phyloP scores from a whole-genome alignment of 2,113 vertebrate species.

The Calyptomena viridis region DNA sequence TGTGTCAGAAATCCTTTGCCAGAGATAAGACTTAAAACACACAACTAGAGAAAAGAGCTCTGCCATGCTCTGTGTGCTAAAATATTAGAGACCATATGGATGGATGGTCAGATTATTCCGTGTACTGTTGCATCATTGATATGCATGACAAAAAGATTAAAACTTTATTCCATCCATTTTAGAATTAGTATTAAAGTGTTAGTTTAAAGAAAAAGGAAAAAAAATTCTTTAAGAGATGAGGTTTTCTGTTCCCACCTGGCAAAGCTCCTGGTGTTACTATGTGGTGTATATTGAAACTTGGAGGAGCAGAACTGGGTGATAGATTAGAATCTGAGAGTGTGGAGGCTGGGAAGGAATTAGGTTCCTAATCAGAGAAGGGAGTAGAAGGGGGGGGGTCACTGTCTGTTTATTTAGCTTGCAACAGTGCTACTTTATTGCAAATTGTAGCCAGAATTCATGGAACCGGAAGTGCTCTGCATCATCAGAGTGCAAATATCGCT shows the following conservation, averaged over 20 bases:
- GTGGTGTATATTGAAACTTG: background rate
- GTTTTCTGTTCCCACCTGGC: background rate
- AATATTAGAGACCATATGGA: background rate
- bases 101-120: background rate
- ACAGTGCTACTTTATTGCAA: background rate
- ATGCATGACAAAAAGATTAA: background rate
- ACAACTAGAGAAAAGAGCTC: background rate
- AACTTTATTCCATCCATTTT: background rate
- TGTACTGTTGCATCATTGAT: background rate
- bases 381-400: background rate
- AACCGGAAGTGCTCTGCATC: background rate
- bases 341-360: background rate
- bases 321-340: background rate
- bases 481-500: background rate
- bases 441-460: background rate
- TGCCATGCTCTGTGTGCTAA: rapidly evolving
- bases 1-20: background rate
- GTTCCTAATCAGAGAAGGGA: background rate
- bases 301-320: background rate
- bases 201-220: background rate
- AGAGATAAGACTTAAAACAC: background rate
- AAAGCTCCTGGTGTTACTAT: background rate
- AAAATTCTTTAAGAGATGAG: background rate
- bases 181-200: background rate
- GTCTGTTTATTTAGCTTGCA: background rate